A percentile compares a stretch with the other conserved stretches of the same genome.
Evolutionary conservation across 2,113 vertebrate species (phyloP).

Genomic region (Beaufortia kweichowensis): DNA sequence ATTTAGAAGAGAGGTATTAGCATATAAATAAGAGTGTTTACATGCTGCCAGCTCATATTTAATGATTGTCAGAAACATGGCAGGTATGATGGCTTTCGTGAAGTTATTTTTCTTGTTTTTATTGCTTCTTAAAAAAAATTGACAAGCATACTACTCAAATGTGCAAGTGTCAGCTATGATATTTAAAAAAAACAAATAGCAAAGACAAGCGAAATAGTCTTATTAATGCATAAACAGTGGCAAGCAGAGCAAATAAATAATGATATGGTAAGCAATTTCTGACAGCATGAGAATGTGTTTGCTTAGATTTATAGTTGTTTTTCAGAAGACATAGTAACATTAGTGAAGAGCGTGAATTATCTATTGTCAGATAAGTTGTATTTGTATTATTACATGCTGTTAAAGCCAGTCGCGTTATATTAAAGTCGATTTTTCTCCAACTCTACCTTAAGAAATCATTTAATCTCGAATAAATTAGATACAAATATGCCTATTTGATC

Average conservation of each 20-base stretch:
- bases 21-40: constrained; percentile 32
- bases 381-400: too few relatives aligned
- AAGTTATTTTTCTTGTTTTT: background rate
- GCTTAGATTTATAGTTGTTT: background rate
- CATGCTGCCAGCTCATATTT: background rate
- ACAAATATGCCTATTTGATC: too few relatives aligned
- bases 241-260: background rate
- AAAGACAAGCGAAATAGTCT: background rate
- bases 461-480: too few relatives aligned
- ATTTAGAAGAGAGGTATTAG: constrained; percentile 1
- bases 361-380: too few relatives aligned
- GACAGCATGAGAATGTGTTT: background rate
- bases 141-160: background rate
- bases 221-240: background rate
- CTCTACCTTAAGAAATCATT: too few relatives aligned
- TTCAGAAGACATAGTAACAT: background rate
- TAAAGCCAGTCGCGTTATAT: too few relatives aligned
- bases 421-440: too few relatives aligned
- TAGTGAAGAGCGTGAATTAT: too few relatives aligned
- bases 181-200: background rate
- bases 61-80: background rate
- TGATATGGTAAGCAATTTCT: background rate
- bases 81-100: background rate
- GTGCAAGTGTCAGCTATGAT: background rate
- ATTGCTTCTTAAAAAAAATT: background rate